A percentile compares a stretch with the other conserved stretches of the same genome.
These are phyloP conservation scores for Porites lutea DNA, from an alignment of 64 coral and sea anemone genomes.

Conservation along the genomic window DNA sequence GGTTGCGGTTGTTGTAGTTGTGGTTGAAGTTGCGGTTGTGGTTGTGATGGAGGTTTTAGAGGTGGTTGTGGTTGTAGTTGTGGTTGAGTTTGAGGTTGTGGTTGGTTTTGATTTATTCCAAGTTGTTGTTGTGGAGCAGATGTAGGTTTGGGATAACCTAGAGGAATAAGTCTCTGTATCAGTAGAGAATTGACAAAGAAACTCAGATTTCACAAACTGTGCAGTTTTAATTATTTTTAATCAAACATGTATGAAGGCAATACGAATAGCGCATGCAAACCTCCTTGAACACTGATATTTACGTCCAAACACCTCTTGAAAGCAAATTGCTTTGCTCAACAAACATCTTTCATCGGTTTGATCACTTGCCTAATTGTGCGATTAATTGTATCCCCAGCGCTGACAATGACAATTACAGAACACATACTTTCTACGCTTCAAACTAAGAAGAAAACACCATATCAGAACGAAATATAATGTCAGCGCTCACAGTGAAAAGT, in stretches of 20 bases:
- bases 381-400: no score
- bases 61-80: background rate
- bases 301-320: background rate
- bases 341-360: no score
- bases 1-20: background rate
- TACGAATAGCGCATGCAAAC: background rate
- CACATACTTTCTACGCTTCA: no score
- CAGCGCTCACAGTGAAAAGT: no score
- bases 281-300: background rate
- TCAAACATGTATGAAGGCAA: background rate
- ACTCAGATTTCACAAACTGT: no score
- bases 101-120: background rate
- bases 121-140: constrained; percentile 10
- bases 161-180: background rate
- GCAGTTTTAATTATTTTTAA: no score
- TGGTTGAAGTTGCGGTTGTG: constrained; percentile 5
- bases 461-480: no score
- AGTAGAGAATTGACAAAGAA: constrained; percentile 13
- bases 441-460: no score
- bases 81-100: background rate
- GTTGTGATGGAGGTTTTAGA: constrained; percentile 1
- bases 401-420: no score
- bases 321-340: no score
- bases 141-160: background rate
- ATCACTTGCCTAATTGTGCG: no score